phyloP scores from a whole-genome alignment of 2,888 invertebrate species.

The Eremobia ochroleuca region DNA sequence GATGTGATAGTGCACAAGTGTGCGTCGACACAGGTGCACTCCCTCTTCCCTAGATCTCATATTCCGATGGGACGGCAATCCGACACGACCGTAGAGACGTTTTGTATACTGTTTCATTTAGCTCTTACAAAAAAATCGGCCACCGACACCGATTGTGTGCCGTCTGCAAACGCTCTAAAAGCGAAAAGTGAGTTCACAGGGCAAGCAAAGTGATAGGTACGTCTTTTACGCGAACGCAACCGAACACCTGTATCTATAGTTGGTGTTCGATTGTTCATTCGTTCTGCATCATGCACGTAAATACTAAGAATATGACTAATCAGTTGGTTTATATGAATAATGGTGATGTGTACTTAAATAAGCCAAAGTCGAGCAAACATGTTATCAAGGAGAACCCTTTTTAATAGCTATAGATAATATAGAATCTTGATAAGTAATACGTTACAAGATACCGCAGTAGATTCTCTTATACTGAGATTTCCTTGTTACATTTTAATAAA shows the following conservation, averaged over 20 bases:
- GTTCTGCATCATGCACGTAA: background rate
- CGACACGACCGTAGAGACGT: background rate
- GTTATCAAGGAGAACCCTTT: background rate
- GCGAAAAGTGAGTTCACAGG: background rate
- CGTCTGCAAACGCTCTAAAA: background rate
- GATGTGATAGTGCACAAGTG: background rate
- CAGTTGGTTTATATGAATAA: background rate
- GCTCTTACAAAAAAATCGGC: background rate
- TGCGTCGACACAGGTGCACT: too few species aligned
- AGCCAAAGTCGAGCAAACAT: conserved; percentile 11
- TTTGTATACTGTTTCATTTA: background rate
- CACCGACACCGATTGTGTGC: too few species aligned
- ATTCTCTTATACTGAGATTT: background rate
- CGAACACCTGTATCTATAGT: background rate
- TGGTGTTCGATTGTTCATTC: conserved; percentile 1
- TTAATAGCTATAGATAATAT: conserved; percentile 19
- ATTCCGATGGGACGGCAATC: background rate
- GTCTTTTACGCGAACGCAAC: background rate
- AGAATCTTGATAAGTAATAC: conserved; percentile 1
- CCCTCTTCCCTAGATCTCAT: background rate
- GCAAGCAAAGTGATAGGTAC: background rate
- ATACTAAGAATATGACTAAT: conserved; percentile 7
- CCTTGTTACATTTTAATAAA: background rate
- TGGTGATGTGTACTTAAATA: conserved; percentile 12
- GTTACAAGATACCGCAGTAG: conserved; percentile 1